Percentiles rank a stretch among this genome's conserved stretches.
These are phyloP conservation scores for Leguminivora glycinivorella DNA, from an alignment of 1,140 invertebrate species.

Conservation along the genomic window DNA sequence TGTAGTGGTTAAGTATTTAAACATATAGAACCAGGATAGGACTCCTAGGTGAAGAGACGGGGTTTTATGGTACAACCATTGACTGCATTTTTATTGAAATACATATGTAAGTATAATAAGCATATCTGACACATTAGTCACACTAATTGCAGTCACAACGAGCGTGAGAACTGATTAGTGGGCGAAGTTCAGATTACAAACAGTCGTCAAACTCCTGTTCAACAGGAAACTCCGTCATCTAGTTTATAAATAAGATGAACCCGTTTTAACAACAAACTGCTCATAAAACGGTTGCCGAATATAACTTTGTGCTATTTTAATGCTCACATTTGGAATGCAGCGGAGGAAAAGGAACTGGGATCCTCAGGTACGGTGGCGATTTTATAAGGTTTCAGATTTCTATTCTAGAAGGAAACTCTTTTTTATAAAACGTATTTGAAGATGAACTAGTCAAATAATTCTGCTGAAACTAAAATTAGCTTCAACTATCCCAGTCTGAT, in stretches of 20 bases:
- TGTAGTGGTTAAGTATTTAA: too few species aligned
- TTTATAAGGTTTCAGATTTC: background rate
- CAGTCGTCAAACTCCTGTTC: background rate
- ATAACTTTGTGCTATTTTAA: constrained; percentile 21
- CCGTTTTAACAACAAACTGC: background rate
- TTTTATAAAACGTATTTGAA: too few species aligned
- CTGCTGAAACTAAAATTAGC: too few species aligned
- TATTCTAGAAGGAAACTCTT: too few species aligned
- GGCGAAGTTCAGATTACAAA: constrained; percentile 12
- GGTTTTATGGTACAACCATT: too few species aligned
- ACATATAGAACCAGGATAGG: too few species aligned
- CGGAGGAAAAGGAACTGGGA: constrained; percentile 60
- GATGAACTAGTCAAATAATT: too few species aligned
- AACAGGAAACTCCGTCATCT: constrained; percentile 3
- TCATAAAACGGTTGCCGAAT: constrained; percentile 14
- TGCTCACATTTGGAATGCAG: constrained; percentile 52
- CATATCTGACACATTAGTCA: too few species aligned
- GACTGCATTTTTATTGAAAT: too few species aligned
- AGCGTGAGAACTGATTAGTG: background rate
- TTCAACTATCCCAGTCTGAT: too few species aligned
- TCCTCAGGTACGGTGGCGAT: constrained; percentile 50
- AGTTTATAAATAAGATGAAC: constrained; percentile 15
- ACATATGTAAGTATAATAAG: too few species aligned
- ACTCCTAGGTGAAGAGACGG: too few species aligned
- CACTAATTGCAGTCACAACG: background rate